Percentiles rank a stretch among this genome's conserved stretches.
Conservation (phyloP, 2,113 vertebrate species). For the Chaetodon auriga region DNA sequence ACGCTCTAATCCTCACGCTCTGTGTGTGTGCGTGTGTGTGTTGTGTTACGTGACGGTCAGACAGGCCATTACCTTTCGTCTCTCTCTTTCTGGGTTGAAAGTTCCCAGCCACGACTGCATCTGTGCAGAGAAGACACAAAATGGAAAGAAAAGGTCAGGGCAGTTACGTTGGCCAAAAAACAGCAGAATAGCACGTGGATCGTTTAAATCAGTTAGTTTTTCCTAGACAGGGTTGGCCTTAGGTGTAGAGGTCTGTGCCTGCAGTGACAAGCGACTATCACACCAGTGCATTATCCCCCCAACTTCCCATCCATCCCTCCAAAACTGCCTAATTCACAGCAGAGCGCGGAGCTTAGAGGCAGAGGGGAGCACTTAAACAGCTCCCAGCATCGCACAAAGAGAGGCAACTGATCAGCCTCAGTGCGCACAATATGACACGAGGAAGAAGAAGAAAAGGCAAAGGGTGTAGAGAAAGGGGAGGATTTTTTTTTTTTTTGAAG, state of each 20-base stretch:
- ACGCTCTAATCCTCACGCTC: constrained; percentile 66
- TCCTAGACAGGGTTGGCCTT: constrained; percentile 10
- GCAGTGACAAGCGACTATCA: constrained; percentile 40
- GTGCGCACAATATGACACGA: constrained; percentile 47
- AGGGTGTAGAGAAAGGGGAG: neutral
- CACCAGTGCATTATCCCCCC: constrained; percentile 30
- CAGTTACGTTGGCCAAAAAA: neutral
- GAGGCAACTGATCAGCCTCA: constrained; percentile 58
- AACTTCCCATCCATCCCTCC: constrained; percentile 20
- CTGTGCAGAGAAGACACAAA: constrained; percentile 67
- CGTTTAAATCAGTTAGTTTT: constrained; percentile 23
- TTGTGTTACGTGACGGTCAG: constrained; percentile 37
- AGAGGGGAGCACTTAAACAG: constrained; percentile 54
- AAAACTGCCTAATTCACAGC: constrained; percentile 58
- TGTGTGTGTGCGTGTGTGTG: neutral
- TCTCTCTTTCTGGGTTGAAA: constrained; percentile 85
- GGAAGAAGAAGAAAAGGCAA: constrained; percentile 43
- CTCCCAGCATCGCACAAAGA: constrained; percentile 46
- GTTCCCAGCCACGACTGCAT: constrained; percentile 86
- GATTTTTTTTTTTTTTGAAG: constrained; percentile 44
- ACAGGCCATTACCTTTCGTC: constrained; percentile 77
- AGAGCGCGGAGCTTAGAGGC: constrained; percentile 48
- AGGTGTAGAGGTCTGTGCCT: constrained; percentile 19
- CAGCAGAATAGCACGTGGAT: neutral
- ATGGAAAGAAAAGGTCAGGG: constrained; percentile 32